Evolutionary conservation across 2,888 invertebrate genomes (phyloP).

Genomic region (Mamestra brassicae): DNA sequence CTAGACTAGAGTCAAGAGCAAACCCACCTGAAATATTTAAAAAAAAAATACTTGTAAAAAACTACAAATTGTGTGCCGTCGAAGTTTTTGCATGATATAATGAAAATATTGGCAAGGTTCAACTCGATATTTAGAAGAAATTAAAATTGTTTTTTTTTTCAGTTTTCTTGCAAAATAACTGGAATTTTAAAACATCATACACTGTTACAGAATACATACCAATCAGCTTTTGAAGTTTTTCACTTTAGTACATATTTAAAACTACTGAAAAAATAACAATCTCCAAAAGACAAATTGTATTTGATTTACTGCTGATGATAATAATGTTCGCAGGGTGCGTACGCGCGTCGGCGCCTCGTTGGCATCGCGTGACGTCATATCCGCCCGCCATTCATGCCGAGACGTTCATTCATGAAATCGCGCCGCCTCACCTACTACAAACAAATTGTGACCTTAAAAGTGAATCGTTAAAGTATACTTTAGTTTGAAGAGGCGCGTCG

Average conservation of each 20-base stretch:
- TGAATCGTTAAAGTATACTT: not conserved
- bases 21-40: too few relatives aligned
- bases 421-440: conserved; percentile 36
- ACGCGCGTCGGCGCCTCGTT: conserved; percentile 75
- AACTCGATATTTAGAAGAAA: too few relatives aligned
- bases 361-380: conserved; percentile 81
- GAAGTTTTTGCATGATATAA: not conserved
- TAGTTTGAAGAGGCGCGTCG: not conserved
- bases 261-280: not conserved
- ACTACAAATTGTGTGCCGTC: not conserved
- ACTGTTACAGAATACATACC: too few relatives aligned
- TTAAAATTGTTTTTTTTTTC: too few relatives aligned
- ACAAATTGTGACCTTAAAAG: conserved; percentile 46
- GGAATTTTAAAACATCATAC: too few relatives aligned
- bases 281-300: conserved; percentile 48
- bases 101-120: not conserved
- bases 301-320: conserved; percentile 60
- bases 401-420: conserved; percentile 84
- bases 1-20: too few relatives aligned
- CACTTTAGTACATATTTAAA: too few relatives aligned
- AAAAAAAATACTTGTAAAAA: not conserved
- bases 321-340: conserved; percentile 74
- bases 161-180: too few relatives aligned
- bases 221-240: too few relatives aligned
- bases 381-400: conserved; percentile 81